Percentiles rank a stretch among this genome's conserved stretches.
Conservation (phyloP, 2,113 vertebrate genomes). For the Alces alces region DNA sequence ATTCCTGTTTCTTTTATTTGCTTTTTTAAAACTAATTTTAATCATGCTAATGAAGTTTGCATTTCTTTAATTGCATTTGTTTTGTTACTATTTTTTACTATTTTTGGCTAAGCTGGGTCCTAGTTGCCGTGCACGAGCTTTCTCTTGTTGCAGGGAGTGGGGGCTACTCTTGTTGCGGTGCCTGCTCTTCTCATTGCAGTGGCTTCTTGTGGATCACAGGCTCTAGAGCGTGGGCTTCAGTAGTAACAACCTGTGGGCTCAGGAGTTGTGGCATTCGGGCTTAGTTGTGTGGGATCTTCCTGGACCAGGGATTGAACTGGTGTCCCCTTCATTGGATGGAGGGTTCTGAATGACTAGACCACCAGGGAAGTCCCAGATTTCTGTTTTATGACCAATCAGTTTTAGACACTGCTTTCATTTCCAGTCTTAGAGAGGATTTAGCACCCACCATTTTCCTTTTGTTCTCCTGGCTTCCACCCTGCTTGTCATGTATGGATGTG, state of each 20-base stretch:
- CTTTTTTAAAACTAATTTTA: not conserved
- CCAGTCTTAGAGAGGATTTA: not conserved
- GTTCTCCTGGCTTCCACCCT: not conserved
- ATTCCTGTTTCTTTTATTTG: not conserved
- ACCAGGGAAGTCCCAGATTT: not conserved
- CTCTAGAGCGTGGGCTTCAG: not conserved
- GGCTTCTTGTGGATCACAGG: not conserved
- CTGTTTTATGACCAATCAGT: not conserved
- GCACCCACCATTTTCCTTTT: not conserved
- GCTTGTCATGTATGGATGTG: not conserved
- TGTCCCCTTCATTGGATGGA: not conserved
- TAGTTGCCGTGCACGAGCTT: not conserved
- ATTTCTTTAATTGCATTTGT: not conserved
- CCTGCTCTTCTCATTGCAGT: not conserved
- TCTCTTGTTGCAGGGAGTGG: not conserved
- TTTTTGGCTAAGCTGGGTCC: not conserved
- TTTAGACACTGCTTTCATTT: not conserved
- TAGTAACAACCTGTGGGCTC: not conserved
- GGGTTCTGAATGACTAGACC: not conserved
- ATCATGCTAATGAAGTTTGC: not conserved
- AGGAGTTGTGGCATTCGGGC: not conserved
- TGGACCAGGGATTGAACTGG: not conserved
- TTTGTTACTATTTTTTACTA: not conserved
- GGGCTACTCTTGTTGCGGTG: not conserved
- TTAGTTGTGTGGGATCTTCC: not conserved